A percentile compares a stretch with the other conserved stretches of the same genome.
phyloP scores from a whole-genome alignment of 2,797 vertebrate species.

The Anguilla marmorata region DNA sequence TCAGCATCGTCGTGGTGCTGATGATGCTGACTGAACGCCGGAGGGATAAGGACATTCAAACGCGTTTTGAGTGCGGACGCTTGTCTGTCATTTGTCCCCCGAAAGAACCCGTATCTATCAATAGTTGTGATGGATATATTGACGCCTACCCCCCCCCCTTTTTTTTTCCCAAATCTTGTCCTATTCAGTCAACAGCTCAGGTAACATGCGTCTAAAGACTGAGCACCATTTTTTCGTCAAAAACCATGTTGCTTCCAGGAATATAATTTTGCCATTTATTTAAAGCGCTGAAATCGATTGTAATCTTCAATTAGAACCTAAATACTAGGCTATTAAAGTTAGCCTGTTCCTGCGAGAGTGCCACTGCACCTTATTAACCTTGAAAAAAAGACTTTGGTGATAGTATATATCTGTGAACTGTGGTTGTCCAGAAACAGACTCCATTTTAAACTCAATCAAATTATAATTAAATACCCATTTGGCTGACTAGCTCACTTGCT shows the following conservation, averaged over 20 bases:
- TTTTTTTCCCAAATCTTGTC: no score
- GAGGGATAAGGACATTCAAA: slow-evolving; percentile 47
- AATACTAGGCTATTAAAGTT: no score
- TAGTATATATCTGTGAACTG: no score
- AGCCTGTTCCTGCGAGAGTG: no score
- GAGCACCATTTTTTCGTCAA: not conserved
- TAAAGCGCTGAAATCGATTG: no score
- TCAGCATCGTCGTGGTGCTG: slow-evolving; percentile 72
- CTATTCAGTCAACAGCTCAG: not conserved
- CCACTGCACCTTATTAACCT: no score
- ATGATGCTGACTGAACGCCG: slow-evolving; percentile 58
- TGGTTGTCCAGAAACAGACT: not conserved
- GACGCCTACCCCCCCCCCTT: no score
- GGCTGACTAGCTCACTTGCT: not conserved
- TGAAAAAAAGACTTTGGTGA: no score
- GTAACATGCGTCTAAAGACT: not conserved
- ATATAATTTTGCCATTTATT: no score
- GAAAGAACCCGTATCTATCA: slow-evolving; percentile 15
- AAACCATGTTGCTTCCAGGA: no score
- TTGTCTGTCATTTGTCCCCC: slow-evolving; percentile 8
- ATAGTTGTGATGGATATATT: not conserved
- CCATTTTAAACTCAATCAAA: not conserved
- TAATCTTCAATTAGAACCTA: no score
- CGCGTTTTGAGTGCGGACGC: slow-evolving; percentile 54
- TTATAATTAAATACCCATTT: not conserved